Evolutionary conservation across 2,113 vertebrate genomes (phyloP).

Genomic region (Stictonetta naevosa): DNA sequence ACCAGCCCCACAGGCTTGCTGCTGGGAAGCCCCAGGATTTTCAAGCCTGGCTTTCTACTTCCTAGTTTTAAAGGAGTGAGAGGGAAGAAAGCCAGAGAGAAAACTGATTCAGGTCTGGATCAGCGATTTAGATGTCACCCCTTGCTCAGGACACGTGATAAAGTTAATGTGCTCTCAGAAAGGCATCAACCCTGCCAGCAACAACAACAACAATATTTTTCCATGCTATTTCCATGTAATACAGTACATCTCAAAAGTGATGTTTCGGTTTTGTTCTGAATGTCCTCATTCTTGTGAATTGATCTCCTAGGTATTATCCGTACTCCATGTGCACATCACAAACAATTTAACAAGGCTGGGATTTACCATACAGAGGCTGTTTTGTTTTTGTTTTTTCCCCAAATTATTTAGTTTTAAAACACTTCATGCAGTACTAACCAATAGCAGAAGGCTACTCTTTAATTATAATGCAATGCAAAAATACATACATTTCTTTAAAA

Average conservation of each 20-base stretch:
- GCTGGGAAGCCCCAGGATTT: not conserved
- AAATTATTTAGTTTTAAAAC: not conserved
- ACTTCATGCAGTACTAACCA: not conserved
- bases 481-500: not conserved
- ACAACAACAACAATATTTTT: accelerated
- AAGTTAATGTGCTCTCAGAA: not conserved
- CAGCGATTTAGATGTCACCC: not conserved
- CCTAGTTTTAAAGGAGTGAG: not conserved
- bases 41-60: not conserved
- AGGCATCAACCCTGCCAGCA: not conserved
- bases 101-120: not conserved
- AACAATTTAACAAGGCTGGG: not conserved
- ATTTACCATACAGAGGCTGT: not conserved
- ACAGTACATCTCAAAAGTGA: not conserved
- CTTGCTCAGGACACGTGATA: not conserved
- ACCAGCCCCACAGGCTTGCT: accelerated
- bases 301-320: not conserved
- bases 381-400: not conserved
- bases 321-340: not conserved
- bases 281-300: not conserved
- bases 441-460: not conserved
- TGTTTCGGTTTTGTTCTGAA: not conserved
- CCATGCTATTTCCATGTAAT: not conserved
- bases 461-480: not conserved
- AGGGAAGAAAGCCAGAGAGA: too few species aligned